A percentile compares a stretch with the other conserved stretches of the same genome.
Conservation (phyloP, 2,797 vertebrate species). For the Xiphorhynchus erythropygius region DNA sequence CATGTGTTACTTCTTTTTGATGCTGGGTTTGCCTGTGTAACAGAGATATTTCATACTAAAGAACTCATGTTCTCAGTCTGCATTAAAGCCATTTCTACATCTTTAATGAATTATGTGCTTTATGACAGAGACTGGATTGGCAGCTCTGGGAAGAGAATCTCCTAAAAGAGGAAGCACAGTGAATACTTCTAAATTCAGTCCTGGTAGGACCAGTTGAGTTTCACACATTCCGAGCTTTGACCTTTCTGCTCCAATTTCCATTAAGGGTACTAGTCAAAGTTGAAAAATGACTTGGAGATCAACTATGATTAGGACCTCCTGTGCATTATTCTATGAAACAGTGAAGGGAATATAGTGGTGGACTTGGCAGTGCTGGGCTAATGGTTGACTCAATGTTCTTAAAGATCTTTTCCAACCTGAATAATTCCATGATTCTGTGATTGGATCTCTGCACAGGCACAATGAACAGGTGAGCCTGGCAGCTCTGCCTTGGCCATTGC, state of each 20-base stretch:
- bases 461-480: background rate
- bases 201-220: background rate
- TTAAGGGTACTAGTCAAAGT: background rate
- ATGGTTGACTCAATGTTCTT: background rate
- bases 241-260: background rate
- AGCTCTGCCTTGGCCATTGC: background rate
- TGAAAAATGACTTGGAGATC: background rate
- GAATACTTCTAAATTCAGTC: background rate
- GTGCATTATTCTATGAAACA: background rate
- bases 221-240: background rate
- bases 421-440: fast-evolving
- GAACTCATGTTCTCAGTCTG: background rate
- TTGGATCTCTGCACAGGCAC: background rate
- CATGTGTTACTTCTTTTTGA: background rate
- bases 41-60: background rate
- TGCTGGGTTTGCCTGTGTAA: background rate
- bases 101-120: background rate
- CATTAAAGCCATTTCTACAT: background rate
- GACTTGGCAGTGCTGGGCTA: background rate
- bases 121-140: background rate
- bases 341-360: background rate
- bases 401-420: background rate
- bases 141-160: background rate
- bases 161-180: background rate
- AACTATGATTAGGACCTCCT: background rate